phyloP scores from a whole-genome alignment of 2,888 invertebrate genomes.

The Aquatica leii region DNA sequence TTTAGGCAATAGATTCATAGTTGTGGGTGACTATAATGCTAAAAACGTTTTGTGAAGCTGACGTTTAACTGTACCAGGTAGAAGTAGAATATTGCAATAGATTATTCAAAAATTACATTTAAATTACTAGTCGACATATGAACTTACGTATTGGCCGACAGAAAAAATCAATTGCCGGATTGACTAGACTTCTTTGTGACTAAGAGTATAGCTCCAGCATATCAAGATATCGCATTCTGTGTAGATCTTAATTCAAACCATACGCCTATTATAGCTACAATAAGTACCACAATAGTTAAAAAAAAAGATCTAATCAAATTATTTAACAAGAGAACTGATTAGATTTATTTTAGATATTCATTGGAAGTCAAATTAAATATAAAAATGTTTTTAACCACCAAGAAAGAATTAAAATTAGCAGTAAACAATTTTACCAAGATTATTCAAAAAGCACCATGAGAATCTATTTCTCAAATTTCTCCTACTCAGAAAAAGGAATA shows the following conservation, averaged over 20 bases:
- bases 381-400: background rate
- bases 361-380: background rate
- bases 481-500: background rate
- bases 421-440: background rate
- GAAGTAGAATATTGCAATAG: background rate
- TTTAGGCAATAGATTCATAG: conserved; percentile 26
- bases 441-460: background rate
- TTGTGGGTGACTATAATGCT: conserved; percentile 14
- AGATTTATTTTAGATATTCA: background rate
- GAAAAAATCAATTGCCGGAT: background rate
- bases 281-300: background rate
- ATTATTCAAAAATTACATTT: background rate
- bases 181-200: background rate
- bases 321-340: background rate
- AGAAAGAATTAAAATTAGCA: background rate
- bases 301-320: background rate
- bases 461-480: background rate
- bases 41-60: background rate
- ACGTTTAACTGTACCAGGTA: background rate
- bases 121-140: background rate
- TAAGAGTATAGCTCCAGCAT: background rate
- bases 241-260: background rate
- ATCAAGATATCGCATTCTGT: background rate
- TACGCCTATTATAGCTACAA: background rate
- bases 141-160: background rate